A percentile compares a stretch with the other conserved stretches of the same genome.
Evolutionary conservation across 2,797 vertebrate species (phyloP).

Genomic region (Xenentodon cancila): DNA sequence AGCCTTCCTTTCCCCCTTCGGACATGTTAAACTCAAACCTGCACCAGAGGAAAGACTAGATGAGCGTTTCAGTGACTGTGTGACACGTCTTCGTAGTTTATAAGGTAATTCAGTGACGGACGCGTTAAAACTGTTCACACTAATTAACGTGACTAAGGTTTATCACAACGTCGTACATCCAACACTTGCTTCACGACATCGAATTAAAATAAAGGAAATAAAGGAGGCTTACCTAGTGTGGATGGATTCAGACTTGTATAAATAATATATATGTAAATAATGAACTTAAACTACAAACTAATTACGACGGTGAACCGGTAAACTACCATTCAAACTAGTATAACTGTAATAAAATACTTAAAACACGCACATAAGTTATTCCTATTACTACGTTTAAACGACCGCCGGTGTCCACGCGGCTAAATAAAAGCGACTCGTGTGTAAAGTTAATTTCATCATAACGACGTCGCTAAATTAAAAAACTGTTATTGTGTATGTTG

Average conservation of each 20-base stretch:
- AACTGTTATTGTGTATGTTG: constrained; percentile 39
- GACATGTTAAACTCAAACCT: constrained; percentile 80
- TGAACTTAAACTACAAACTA: not conserved
- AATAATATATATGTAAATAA: not conserved
- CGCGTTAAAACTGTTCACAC: no score
- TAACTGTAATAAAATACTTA: not conserved
- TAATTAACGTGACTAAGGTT: no score
- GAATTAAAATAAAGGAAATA: not conserved
- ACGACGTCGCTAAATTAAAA: not conserved
- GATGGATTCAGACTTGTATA: not conserved
- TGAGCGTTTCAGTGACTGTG: not conserved
- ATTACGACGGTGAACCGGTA: not conserved
- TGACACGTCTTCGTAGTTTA: no score
- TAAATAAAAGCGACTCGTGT: not conserved
- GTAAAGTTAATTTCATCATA: not conserved
- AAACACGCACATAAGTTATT: not conserved
- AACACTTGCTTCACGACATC: not conserved
- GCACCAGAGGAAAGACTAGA: not conserved
- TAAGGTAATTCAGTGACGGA: no score
- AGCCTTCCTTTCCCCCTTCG: constrained; percentile 78
- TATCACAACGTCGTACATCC: not conserved
- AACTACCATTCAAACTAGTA: not conserved
- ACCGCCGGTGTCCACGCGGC: rapidly evolving
- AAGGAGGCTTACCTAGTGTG: constrained; percentile 15
- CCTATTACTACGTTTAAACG: not conserved